A percentile compares a stretch with the other conserved stretches of the same genome.
These are phyloP conservation scores for Perca flavescens DNA, from an alignment of 2,113 vertebrate species.

Conservation along the genomic window DNA sequence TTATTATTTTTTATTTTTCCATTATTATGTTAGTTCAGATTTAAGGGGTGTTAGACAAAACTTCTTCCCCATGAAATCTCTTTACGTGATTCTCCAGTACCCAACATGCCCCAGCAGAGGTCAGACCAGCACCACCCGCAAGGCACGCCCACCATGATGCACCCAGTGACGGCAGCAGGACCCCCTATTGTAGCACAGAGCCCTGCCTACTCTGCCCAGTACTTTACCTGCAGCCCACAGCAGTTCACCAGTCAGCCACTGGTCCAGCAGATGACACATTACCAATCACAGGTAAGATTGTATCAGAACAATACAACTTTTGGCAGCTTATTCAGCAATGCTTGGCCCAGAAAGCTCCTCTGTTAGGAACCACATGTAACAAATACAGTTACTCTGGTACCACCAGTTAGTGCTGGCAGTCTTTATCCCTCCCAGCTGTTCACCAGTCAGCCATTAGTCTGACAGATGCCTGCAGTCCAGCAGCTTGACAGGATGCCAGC, in stretches of 20 bases:
- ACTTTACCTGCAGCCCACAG: slow-evolving; percentile 96
- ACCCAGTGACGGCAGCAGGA: slow-evolving; percentile 94
- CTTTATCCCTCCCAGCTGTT: slow-evolving; percentile 29
- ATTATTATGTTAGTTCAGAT: background rate
- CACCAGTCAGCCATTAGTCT: slow-evolving; percentile 23
- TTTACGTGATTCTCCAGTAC: slow-evolving; percentile 84
- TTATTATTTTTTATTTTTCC: too few species aligned
- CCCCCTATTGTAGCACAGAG: slow-evolving; percentile 94
- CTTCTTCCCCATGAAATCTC: slow-evolving; percentile 10
- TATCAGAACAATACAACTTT: background rate
- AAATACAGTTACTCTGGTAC: background rate
- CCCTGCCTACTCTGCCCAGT: slow-evolving; percentile 94
- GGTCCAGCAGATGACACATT: slow-evolving; percentile 96
- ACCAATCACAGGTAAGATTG: slow-evolving; percentile 93
- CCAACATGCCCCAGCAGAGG: slow-evolving; percentile 97
- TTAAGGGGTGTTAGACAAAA: background rate
- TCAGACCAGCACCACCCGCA: slow-evolving; percentile 95
- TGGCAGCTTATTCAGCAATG: background rate
- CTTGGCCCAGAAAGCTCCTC: background rate
- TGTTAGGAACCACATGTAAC: slow-evolving; percentile 9
- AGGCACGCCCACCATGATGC: slow-evolving; percentile 94
- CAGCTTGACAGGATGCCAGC: slow-evolving; percentile 11
- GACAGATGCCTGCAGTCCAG: slow-evolving; percentile 24
- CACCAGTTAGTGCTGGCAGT: slow-evolving; percentile 12
- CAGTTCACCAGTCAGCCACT: slow-evolving; percentile 97